Percentiles rank a stretch among this genome's conserved stretches.
Conservation (phyloP, 2,797 vertebrate species). For the Perdix hodgsoniae region DNA sequence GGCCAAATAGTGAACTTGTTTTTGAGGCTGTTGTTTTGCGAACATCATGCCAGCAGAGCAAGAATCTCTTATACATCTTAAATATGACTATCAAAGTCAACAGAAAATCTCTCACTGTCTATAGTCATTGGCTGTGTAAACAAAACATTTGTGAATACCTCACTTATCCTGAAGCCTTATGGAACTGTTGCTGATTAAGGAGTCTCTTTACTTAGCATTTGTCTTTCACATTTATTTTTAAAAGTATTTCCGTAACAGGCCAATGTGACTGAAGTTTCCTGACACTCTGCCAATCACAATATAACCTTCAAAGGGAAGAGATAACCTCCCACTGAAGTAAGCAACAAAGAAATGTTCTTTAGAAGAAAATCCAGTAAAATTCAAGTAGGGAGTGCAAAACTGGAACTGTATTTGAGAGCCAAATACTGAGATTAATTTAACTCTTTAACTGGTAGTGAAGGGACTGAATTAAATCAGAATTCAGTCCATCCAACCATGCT, state of each 20-base stretch:
- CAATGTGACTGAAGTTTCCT: constrained; percentile 71
- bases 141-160: constrained; percentile 13
- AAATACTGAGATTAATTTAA: constrained; percentile 38
- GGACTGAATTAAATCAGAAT: background rate
- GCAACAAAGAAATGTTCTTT: constrained; percentile 55
- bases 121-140: constrained; percentile 33
- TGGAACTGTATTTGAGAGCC: constrained; percentile 5
- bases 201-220: constrained; percentile 63
- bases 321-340: constrained; percentile 68
- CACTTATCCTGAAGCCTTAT: background rate
- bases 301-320: constrained; percentile 73
- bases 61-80: fast-evolving
- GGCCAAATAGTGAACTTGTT: fast-evolving
- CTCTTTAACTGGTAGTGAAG: background rate
- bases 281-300: constrained; percentile 73
- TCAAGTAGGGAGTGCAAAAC: constrained; percentile 36
- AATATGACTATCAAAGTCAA: background rate
- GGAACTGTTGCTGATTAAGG: constrained; percentile 68
- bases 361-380: constrained; percentile 69
- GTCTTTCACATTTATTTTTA: constrained; percentile 72
- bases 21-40: background rate
- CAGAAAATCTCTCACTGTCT: constrained; percentile 1
- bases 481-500: background rate
- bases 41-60: background rate
- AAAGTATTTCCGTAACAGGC: constrained; percentile 66